Conservation (phyloP, 2,113 vertebrate genomes). For the Brienomyrus longianalis region DNA sequence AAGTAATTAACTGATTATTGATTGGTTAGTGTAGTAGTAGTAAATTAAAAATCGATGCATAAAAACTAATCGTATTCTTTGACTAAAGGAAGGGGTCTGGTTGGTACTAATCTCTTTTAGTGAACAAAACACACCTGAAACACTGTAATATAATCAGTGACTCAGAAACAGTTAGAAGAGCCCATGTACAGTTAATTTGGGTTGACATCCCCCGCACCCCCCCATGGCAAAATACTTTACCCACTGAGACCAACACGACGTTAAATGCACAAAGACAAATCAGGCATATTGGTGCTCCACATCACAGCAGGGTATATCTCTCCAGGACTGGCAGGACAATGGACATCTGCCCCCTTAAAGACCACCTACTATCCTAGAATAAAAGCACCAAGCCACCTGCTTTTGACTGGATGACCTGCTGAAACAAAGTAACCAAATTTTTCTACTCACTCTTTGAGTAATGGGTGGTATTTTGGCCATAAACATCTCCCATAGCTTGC, state of each 20-base stretch:
- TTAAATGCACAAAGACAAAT: background rate
- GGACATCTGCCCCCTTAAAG: background rate
- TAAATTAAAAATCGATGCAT: background rate
- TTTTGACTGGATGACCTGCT: background rate
- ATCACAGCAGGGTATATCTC: background rate
- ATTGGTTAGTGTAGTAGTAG: background rate
- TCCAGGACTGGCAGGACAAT: background rate
- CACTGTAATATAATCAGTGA: background rate
- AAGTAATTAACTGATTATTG: background rate
- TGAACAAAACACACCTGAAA: background rate
- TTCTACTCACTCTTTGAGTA: background rate
- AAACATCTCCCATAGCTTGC: background rate
- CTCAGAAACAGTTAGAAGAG: background rate
- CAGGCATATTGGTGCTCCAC: background rate
- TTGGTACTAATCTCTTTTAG: background rate
- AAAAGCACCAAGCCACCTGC: background rate
- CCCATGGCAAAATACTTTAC: background rate
- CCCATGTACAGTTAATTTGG: background rate
- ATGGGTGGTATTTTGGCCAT: background rate
- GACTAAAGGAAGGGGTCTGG: background rate
- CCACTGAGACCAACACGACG: background rate
- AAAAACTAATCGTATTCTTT: background rate
- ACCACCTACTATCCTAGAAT: background rate
- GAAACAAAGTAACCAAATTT: background rate
- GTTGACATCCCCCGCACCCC: too few species aligned